Conservation (phyloP, 2,113 vertebrate species). For the Notarius quadriscutis region DNA sequence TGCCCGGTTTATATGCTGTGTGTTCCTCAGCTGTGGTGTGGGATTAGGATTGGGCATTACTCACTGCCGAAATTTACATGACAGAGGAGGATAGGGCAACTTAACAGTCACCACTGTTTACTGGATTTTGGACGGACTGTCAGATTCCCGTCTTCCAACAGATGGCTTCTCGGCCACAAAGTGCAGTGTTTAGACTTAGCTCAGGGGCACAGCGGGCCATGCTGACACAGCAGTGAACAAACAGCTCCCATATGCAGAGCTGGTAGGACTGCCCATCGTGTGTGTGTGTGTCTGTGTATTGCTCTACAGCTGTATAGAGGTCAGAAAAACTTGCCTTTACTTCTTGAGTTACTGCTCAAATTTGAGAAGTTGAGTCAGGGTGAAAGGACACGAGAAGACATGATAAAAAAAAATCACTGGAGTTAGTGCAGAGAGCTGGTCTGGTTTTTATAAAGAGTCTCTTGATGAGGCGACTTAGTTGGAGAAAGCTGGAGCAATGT, state of each 20-base stretch:
- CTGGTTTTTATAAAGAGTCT: constrained; percentile 68
- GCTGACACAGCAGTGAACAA: constrained; percentile 75
- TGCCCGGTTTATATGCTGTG: constrained; percentile 70
- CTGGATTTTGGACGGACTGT: constrained; percentile 71
- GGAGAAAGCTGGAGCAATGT: constrained; percentile 67
- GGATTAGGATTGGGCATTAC: constrained; percentile 51
- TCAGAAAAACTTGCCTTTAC: constrained; percentile 27
- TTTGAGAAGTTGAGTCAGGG: neutral
- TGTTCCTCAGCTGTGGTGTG: constrained; percentile 67
- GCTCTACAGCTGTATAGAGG: constrained; percentile 18
- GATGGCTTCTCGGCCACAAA: constrained; percentile 77
- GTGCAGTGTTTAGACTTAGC: constrained; percentile 74
- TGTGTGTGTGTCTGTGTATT: neutral
- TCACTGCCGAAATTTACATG: constrained; percentile 70
- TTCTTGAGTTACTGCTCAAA: constrained; percentile 5
- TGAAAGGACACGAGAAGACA: neutral
- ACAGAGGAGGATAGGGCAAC: constrained; percentile 69
- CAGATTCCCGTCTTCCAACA: constrained; percentile 72
- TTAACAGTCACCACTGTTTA: constrained; percentile 76
- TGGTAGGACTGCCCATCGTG: constrained; percentile 50
- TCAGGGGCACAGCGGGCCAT: constrained; percentile 67
- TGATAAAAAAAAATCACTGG: neutral
- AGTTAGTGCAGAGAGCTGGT: constrained; percentile 44
- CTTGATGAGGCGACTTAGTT: constrained; percentile 68
- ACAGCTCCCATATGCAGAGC: constrained; percentile 69